Evolutionary conservation across 2,113 vertebrate genomes (phyloP), one percentile per base, ranked within the genome.

Genomic region (Alethe castanea): DNA sequence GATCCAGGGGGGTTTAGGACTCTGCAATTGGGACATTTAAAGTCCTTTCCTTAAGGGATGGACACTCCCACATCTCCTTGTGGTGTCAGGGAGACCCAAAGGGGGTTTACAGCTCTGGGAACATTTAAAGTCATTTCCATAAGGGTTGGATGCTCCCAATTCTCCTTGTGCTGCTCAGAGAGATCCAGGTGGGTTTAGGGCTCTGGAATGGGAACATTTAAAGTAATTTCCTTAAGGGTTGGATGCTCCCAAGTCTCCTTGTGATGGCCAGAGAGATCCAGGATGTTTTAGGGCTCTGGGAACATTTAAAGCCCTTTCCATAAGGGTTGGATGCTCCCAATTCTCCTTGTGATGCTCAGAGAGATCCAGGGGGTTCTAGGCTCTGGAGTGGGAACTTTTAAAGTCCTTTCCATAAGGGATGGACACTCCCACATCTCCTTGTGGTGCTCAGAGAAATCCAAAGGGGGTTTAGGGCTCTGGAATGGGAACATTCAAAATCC

Each of bases 361-460:
- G 20, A 23, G 29, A 23, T 33, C 62, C 40, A 65, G 9, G 26
- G 29, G 38, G 5, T 18, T 33, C 54, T 1, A 29, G 29, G 3
- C 0, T 14, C 16, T 14, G 52, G 18, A 13, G 19, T 33, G 29
- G 29, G 70, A 42, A 2, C 2, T 12, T 44, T n/a, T 25, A 3
- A n/a, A 4, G 8, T 14, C 14, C 2, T 8, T 42, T 52, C 26
- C 35, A 5, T 4, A 29, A 7, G 35, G 29, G 24, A 19, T 48
- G 45, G 44, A 9, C 2, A 4, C 5, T 16, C 47, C n/a, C 24
- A 20, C 1, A 6, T 65, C 5, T 35, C 12, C 14, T 5, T 29
- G 26, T 1, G 53, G 5, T 25, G 35, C 2, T 4, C 33, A 44
- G 13, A 5, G 28, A 20, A 9, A 12, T 14, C 14, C 19, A 8